A percentile compares a stretch with the other conserved stretches of the same genome.
Conservation (phyloP, 1,140 invertebrate genomes). For the Nylanderia fulva region DNA sequence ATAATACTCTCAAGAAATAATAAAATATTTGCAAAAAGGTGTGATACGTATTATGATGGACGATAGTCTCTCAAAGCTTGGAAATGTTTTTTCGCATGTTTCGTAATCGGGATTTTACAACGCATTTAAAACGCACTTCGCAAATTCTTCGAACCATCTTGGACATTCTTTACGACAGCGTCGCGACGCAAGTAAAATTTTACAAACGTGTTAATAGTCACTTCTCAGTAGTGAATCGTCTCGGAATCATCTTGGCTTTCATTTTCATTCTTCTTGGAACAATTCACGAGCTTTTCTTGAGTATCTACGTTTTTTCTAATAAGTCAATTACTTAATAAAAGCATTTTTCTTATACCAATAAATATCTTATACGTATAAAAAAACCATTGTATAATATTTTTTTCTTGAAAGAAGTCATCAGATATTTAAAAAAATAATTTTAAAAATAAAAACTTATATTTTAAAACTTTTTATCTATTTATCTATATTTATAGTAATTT, state of each 20-base stretch:
- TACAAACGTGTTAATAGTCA: conserved; percentile 52
- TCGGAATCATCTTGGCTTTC: conserved; percentile 19
- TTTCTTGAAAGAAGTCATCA: too few relatives aligned
- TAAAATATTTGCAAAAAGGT: not conserved
- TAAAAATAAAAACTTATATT: not conserved
- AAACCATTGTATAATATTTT: conserved; percentile 1
- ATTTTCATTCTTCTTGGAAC: conserved; percentile 63
- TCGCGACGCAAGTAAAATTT: conserved; percentile 59
- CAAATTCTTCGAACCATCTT: conserved; percentile 13
- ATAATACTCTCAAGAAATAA: not conserved
- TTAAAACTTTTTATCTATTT: not conserved
- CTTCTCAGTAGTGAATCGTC: conserved; percentile 65
- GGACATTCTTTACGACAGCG: conserved; percentile 34
- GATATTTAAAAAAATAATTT: conserved; percentile 6
- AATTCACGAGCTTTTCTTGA: not conserved
- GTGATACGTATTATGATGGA: not conserved
- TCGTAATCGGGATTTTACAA: conserved; percentile 28
- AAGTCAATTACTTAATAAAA: conserved; percentile 27
- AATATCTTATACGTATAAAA: too few relatives aligned
- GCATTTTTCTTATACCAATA: conserved; percentile 9
- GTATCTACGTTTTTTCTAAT: not conserved
- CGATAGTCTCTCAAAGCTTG: not conserved
- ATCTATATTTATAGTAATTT: not conserved
- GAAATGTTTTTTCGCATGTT: conserved; percentile 34
- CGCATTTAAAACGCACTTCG: conserved; percentile 7